A percentile compares a stretch with the other conserved stretches of the same genome.
These are phyloP conservation scores for Perca fluviatilis DNA, from an alignment of 2,113 vertebrate species.

Conservation along the genomic window DNA sequence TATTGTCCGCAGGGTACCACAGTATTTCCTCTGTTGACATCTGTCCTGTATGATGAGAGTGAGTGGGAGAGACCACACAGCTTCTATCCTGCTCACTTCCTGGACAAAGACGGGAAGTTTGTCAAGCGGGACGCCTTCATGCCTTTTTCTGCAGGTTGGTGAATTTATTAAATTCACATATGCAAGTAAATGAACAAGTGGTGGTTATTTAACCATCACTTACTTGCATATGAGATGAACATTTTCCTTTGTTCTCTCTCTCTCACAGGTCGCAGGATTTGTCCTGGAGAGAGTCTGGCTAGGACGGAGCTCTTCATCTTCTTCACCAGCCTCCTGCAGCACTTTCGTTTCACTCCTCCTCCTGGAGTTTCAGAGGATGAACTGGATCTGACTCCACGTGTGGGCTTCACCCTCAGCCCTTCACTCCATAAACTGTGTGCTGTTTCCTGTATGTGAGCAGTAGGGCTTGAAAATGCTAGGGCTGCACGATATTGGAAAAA, in stretches of 20 bases:
- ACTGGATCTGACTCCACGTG: constrained; percentile 76
- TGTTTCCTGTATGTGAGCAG: constrained; percentile 20
- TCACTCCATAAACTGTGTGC: constrained; percentile 64
- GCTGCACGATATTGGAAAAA: too few species aligned
- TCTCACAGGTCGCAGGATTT: constrained; percentile 78
- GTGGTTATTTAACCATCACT: accelerated
- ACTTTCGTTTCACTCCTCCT: constrained; percentile 80
- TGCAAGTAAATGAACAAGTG: too few species aligned
- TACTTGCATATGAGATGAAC: accelerated
- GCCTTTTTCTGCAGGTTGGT: constrained; percentile 68
- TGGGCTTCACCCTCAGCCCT: constrained; percentile 58
- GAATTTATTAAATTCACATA: neutral
- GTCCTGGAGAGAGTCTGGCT: constrained; percentile 83
- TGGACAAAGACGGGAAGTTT: constrained; percentile 60
- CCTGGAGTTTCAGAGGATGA: constrained; percentile 80
- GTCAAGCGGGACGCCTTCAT: constrained; percentile 62
- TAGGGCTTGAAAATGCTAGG: too few species aligned
- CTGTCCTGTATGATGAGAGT: constrained; percentile 55
- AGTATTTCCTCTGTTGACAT: constrained; percentile 26
- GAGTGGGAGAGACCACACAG: constrained; percentile 57
- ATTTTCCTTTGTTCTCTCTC: neutral
- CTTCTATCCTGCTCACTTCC: constrained; percentile 64
- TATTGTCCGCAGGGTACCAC: constrained; percentile 43
- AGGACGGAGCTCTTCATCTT: constrained; percentile 87
- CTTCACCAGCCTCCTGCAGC: constrained; percentile 83